A percentile compares a stretch with the other conserved stretches of the same genome.
Conservation (phyloP, 2,113 vertebrate genomes). For the Anarhynchus alexandrinus region DNA sequence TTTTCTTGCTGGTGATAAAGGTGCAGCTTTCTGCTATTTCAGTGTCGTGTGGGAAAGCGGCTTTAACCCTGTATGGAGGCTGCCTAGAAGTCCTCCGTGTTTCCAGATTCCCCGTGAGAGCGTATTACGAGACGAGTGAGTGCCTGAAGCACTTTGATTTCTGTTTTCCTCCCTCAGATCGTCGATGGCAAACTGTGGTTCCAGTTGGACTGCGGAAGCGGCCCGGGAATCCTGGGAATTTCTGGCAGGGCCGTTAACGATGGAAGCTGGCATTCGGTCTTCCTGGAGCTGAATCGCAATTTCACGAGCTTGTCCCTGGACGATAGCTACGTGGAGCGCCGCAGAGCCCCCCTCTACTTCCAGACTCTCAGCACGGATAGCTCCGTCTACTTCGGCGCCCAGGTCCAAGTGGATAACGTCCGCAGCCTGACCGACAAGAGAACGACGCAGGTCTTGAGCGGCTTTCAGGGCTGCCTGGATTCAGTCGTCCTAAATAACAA, state of each 20-base stretch:
- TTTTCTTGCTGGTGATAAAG: background rate
- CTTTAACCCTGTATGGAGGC: background rate
- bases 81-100: background rate
- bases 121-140: fast-evolving
- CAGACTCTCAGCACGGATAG: slow-evolving; percentile 81
- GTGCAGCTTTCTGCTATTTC: background rate
- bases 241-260: slow-evolving; percentile 89
- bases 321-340: slow-evolving; percentile 90
- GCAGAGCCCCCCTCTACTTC: slow-evolving; percentile 80
- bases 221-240: slow-evolving; percentile 86
- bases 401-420: slow-evolving; percentile 85
- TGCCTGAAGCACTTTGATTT: background rate
- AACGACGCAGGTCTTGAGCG: slow-evolving; percentile 79
- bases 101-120: background rate
- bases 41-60: background rate
- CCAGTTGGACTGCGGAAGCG: slow-evolving; percentile 86
- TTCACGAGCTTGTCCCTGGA: slow-evolving; percentile 93
- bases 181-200: slow-evolving; percentile 95
- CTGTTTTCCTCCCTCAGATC: slow-evolving; percentile 74
- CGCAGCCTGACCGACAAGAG: slow-evolving; percentile 83
- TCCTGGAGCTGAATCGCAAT: slow-evolving; percentile 90
- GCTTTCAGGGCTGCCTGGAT: slow-evolving; percentile 97
- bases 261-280: slow-evolving; percentile 93
- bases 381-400: slow-evolving; percentile 90
- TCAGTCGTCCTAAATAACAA: slow-evolving; percentile 88